Percentiles rank a stretch among this genome's conserved stretches.
Conservation (phyloP, 2,113 vertebrate genomes). For the Protobothrops flavoviridis region DNA sequence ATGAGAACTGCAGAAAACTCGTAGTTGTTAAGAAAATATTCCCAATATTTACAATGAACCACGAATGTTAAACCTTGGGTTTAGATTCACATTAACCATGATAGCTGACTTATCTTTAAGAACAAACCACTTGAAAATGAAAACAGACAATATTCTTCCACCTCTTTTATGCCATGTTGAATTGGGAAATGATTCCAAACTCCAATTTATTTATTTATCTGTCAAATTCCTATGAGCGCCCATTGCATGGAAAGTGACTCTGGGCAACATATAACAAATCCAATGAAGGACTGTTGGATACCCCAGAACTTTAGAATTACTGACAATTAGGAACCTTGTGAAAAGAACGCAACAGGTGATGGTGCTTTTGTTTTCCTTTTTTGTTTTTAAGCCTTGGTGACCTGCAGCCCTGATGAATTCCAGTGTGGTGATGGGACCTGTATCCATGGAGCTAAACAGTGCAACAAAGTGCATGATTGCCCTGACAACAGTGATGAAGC, state of each 20-base stretch:
- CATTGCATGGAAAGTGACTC: not conserved
- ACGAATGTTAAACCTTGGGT: not conserved
- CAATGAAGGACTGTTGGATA: not conserved
- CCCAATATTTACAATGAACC: not conserved
- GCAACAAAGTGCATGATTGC: constrained; percentile 88
- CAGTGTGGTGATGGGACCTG: constrained; percentile 92
- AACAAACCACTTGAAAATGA: not conserved
- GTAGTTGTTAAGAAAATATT: not conserved
- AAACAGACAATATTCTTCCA: not conserved
- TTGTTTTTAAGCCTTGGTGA: constrained; percentile 77
- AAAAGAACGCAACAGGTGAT: not conserved
- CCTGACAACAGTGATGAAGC: constrained; percentile 90
- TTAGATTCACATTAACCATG: not conserved
- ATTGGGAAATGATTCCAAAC: not conserved
- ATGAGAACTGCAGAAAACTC: not conserved
- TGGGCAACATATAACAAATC: not conserved
- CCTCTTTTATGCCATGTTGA: not conserved
- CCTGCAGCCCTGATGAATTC: constrained; percentile 90
- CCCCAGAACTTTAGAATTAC: not conserved
- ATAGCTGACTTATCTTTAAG: not conserved
- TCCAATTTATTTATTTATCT: not conserved
- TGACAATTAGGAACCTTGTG: not conserved
- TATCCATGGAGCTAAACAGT: constrained; percentile 87
- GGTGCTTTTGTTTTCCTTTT: not conserved
- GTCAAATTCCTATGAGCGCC: not conserved